Base-by-base conservation (phyloP, 2,113 vertebrate genomes). In the Pomatorhinus ruficollis region DNA sequence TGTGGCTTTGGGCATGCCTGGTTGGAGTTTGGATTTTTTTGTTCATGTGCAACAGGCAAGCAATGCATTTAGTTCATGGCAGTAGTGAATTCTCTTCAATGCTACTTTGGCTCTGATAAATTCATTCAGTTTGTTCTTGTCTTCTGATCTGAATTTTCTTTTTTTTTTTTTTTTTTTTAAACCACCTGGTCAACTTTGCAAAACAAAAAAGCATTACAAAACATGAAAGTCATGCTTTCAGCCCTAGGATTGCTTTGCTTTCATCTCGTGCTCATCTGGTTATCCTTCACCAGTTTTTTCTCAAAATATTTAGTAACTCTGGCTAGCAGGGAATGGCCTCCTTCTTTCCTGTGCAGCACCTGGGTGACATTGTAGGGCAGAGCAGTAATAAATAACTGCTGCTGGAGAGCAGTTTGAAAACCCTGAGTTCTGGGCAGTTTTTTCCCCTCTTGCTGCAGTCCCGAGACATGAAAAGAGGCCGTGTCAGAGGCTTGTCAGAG, bases 261-360 rank as follows among this genome's bases (percentile, higher is more conserved):
- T 95, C 66, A 80, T 92, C 92, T 94, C 18, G 4, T 66, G 75
- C 76, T 86, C 79, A 86, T 90, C 79, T 88, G 65, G 53, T 93
- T 79, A 79, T 69, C 65, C 37, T 64, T 87, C 1, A 0, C 44
- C 21, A 19, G 2, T 53, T 68, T 81, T 87, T 89, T 90, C 37
- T 88, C 16, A 37, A 50, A 66, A 11, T 63, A 24, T 66, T 83
- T 86, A 30, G 33, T 81, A 78, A 23, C 52, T 83, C 35, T 71
- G 11, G 39, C 40, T 92, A 83, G 59, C 13, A 13, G 49, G 86
- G 93, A 84, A 81, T 7, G 50, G 69, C 52, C 76, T 94, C 65
- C 49, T 92, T 9, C 71, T 94, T 68, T 89, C 69, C 72, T 83
- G 35, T 71, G 42, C 44, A 44, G 82, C 82, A 88, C 95, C 90